These are phyloP conservation scores for Callaeas wilsoni DNA, from an alignment of 2,113 vertebrate genomes.

Conservation along the genomic window DNA sequence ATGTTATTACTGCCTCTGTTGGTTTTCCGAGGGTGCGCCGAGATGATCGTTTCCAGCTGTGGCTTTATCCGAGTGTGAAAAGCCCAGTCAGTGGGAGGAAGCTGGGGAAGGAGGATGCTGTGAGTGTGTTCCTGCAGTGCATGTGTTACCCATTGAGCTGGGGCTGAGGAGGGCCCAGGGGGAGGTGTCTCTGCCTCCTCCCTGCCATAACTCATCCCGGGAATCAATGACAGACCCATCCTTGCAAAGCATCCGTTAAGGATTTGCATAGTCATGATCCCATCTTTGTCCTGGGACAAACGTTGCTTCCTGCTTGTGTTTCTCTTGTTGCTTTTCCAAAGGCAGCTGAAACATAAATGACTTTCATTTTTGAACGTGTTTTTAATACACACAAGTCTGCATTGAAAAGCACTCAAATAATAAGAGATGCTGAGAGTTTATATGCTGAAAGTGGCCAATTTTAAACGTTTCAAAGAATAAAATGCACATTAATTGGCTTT, in stretches of 20 bases:
- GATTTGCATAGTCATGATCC: background rate
- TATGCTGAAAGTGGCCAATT: background rate
- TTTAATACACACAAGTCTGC: constrained; percentile 1
- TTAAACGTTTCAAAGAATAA: constrained; percentile 18
- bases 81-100: background rate
- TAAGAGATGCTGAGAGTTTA: constrained; percentile 5
- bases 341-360: constrained; percentile 21
- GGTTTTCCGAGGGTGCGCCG: background rate
- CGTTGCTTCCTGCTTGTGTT: background rate
- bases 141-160: background rate
- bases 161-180: background rate
- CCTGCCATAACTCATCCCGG: background rate
- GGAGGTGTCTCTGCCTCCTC: background rate
- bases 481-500: constrained; percentile 25
- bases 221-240: background rate
- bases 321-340: background rate
- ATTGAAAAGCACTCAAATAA: constrained; percentile 44
- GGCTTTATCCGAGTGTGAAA: background rate
- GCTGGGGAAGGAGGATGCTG: background rate
- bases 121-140: background rate
- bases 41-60: constrained; percentile 40
- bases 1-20: constrained; percentile 36
- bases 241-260: background rate
- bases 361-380: background rate
- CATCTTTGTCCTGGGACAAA: background rate